Percentiles rank a stretch among this genome's conserved stretches.
Evolutionary conservation across 2,888 invertebrate genomes (phyloP).

Genomic region (Trachelus troglodyta): DNA sequence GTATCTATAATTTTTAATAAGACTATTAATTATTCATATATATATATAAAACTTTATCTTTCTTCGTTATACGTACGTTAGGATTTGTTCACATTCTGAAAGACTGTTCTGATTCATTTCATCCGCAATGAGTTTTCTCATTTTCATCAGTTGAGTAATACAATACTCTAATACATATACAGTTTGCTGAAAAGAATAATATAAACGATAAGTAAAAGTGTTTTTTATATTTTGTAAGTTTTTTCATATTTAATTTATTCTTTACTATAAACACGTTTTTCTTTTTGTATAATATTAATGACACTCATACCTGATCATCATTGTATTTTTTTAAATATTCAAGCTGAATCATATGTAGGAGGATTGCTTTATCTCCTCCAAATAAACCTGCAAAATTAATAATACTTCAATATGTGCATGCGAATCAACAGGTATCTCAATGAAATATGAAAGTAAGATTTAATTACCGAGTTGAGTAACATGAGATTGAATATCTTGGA

Average conservation of each 20-base stretch:
- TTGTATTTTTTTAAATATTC: slow-evolving; percentile 72
- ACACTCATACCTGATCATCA: slow-evolving; percentile 58
- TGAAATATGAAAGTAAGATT: not conserved
- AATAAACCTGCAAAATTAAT: slow-evolving; percentile 66
- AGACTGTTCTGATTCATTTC: slow-evolving; percentile 64
- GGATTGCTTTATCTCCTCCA: slow-evolving; percentile 72
- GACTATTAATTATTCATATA: slow-evolving; percentile 4
- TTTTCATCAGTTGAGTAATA: slow-evolving; percentile 64
- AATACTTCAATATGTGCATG: not conserved
- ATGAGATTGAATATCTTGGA: slow-evolving; percentile 68
- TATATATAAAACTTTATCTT: not conserved
- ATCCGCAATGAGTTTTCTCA: slow-evolving; percentile 69
- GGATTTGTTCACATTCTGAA: slow-evolving; percentile 67
- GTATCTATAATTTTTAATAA: slow-evolving; percentile 39
- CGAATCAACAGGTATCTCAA: not conserved
- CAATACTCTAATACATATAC: slow-evolving; percentile 52
- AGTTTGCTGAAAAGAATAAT: slow-evolving; percentile 38
- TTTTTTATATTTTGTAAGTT: not conserved
- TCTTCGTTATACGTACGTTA: slow-evolving; percentile 59
- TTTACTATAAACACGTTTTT: too few relatives aligned
- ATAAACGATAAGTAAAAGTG: not conserved
- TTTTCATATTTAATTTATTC: too few relatives aligned
- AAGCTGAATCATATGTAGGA: slow-evolving; percentile 73
- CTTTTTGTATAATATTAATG: not conserved
- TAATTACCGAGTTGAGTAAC: slow-evolving; percentile 68